Percentiles rank a stretch among this genome's conserved stretches.
These are phyloP conservation scores for Okapia johnstoni DNA, from an alignment of 2,113 vertebrate genomes.

Conservation along the genomic window DNA sequence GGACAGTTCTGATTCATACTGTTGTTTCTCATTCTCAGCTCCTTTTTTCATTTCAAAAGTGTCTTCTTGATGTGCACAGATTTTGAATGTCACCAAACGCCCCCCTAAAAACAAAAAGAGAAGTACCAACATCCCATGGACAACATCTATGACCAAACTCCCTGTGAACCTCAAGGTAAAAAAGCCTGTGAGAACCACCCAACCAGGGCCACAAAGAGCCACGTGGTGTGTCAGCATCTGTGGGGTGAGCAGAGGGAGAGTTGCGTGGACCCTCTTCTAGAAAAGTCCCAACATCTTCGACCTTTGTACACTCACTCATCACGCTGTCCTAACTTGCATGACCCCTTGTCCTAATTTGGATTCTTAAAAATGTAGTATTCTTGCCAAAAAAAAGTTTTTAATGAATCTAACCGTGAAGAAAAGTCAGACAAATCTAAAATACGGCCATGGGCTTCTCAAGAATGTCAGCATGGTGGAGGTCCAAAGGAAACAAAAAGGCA, in stretches of 20 bases:
- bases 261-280: neutral
- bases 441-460: neutral
- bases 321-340: neutral
- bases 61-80: neutral
- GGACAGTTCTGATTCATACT: neutral
- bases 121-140: neutral
- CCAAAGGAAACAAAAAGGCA: neutral
- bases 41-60: neutral
- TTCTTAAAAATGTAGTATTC: neutral
- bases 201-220: neutral
- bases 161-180: neutral
- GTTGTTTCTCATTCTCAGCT: neutral
- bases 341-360: neutral
- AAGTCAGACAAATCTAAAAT: neutral
- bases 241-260: neutral
- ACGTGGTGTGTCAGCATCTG: accelerated
- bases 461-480: neutral
- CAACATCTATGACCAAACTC: neutral
- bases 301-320: neutral
- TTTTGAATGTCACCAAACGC: neutral
- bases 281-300: too few relatives aligned
- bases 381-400: neutral
- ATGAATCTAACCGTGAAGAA: neutral
- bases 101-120: neutral
- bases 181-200: neutral